Evolutionary conservation across 2,888 invertebrate species (phyloP), one percentile per base, ranked within the genome.

Genomic region (Phoenoteleia sp.): DNA sequence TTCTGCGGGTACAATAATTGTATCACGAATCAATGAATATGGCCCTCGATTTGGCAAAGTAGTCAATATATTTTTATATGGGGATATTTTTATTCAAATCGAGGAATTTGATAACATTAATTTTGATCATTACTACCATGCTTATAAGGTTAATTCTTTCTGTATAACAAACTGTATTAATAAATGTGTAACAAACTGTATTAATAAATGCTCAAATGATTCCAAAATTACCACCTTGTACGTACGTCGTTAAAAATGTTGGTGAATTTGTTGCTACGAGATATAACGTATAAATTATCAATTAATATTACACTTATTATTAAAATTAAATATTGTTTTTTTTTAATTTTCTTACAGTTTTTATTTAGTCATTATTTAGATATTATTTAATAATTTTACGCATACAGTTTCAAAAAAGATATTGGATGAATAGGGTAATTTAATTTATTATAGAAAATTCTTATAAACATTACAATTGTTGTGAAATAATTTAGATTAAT

Each of bases 1-100:
- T 58, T 54, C 27, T 25, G 6, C n/a, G 11, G 64, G 54, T 6
- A 76, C 75, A 19, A 33, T 66, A 11, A 9, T 76, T 11, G 54
- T 66, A 11, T 36, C 42, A 3, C 17, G 45, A 54, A 45, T 76
- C 19, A 66, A 42, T 9, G 62, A 45, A 11, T 39, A 76, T 25
- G 54, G 64, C 36, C 64, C 75, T 42, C 3, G 27, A 36, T 75
- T 75, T 27, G 64, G 62, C 0, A 9, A 25, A 17, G 21, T 75
- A 19, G 42, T 36, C 60, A 17, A 77, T 23, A 66, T 77, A 29
- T 77, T 77, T 47, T 6, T 21, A 19, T 72, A 29, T 39, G 33
- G 21, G 25, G 21, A 60, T 47, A 25, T 72, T 23, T 60, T 60
- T 21, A 21, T 72, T 6, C 39, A 72, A 47, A 13, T 60, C 1